Base-by-base conservation (phyloP, 2,888 invertebrate species). In the Dryocosmus kuriphilus region DNA sequence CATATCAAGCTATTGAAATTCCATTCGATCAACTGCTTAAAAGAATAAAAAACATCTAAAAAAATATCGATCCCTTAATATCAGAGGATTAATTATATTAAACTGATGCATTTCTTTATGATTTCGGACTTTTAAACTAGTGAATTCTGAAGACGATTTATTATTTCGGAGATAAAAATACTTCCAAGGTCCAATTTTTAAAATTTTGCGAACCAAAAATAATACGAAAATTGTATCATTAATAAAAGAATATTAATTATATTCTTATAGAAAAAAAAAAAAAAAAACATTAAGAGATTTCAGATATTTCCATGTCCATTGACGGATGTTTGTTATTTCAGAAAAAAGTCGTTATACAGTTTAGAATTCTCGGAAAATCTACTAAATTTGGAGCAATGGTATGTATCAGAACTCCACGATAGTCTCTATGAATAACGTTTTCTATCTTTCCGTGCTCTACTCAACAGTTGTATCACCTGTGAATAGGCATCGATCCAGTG, bases 401-500 rank as follows among this genome's bases (percentile, higher is more conserved):
- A 65, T 41, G 24, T 41, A 65, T 38, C 41, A 24, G 61, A 61
- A 61, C 16, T 30, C 30, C 38, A 24, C 38, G 41, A 22, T 11
- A 62, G 19, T 62, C 57, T 57, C 57, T 24, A 57, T 57, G 57
- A 57, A 57, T 57, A 57, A 57, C 14, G 5, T 51, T 51, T 51
- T 22, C 24, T 57, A 22, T 27, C 24, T 57, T 57, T 14, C 16
- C 57, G 57, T 57, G 5, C 27, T 57, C 24, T 27, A n/a, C 24
- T 14, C 57, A 22, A 24, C 14, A 57, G 57, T 57, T 24, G 57
- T 57, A 57, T 57, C 57, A 57, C 57, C 57, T 57, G 57, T 24
- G 57, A 57, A 57, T 57, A 57, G 6, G 57, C 57, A 16, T 57
- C 57, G 57, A 57, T 57, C 16, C 57, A 57, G 57, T 57, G 57